A percentile compares a stretch with the other conserved stretches of the same genome.
Evolutionary conservation across 1,140 invertebrate genomes (phyloP).

Genomic region (Drosophila arawakana): DNA sequence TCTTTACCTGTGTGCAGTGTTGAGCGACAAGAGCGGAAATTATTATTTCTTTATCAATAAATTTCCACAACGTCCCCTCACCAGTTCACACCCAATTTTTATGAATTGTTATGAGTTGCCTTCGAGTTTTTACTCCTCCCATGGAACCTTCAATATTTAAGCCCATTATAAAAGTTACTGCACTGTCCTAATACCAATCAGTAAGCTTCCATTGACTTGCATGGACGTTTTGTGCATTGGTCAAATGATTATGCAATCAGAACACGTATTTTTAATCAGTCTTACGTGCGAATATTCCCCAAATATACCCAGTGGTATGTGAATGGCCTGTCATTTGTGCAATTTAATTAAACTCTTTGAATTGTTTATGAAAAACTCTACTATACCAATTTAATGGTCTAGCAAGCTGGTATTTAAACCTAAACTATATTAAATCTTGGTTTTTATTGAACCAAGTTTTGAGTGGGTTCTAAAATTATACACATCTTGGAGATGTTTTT

Average conservation of each 20-base stretch:
- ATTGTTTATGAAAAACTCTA: constrained; percentile 19
- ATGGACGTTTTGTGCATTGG: constrained; percentile 36
- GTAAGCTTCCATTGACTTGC: background rate
- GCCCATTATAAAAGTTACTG: constrained; percentile 38
- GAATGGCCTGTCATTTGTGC: constrained; percentile 22
- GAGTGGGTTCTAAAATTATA: too few relatives aligned
- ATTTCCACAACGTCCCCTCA: constrained; percentile 10
- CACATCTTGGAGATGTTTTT: too few relatives aligned
- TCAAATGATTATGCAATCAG: constrained; percentile 58
- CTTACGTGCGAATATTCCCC: constrained; percentile 65
- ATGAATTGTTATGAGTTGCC: constrained; percentile 22
- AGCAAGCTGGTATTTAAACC: background rate
- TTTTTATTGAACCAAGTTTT: too few relatives aligned
- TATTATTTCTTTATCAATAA: constrained; percentile 80
- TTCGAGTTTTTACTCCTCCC: background rate
- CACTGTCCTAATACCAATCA: constrained; percentile 44
- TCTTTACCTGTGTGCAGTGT: constrained; percentile 50
- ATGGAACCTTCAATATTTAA: background rate
- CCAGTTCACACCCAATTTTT: constrained; percentile 14
- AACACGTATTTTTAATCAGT: constrained; percentile 76
- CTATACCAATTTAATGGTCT: background rate
- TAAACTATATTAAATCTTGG: background rate
- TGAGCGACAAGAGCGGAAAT: constrained; percentile 64
- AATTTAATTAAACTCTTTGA: constrained; percentile 54
- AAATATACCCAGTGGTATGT: constrained; percentile 7